Conservation (phyloP, 2,113 vertebrate genomes). For the Monarcha castaneiventris region DNA sequence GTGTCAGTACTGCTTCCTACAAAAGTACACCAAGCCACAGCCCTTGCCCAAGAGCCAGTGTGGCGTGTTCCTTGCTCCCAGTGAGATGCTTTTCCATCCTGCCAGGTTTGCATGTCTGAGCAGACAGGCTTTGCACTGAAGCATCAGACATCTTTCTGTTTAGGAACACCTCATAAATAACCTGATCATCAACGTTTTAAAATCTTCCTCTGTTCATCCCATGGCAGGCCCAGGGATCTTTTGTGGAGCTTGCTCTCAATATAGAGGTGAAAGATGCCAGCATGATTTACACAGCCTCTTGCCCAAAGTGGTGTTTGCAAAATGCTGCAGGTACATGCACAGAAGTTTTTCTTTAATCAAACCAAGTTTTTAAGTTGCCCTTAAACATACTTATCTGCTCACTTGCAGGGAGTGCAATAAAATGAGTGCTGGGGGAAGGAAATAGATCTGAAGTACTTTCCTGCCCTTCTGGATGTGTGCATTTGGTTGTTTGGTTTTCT, state of each 20-base stretch:
- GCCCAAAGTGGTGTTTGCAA: background rate
- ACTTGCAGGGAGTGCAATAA: background rate
- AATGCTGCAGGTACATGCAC: background rate
- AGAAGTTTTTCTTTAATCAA: background rate
- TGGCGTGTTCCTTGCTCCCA: background rate
- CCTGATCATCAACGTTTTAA: accelerated
- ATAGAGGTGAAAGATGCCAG: background rate
- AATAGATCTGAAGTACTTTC: background rate
- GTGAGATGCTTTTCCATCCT: background rate
- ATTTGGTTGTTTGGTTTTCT: background rate
- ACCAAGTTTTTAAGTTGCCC: background rate
- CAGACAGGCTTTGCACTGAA: background rate
- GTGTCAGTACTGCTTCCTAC: background rate
- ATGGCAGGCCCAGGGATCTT: background rate
- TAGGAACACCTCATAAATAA: background rate
- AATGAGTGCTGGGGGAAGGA: background rate
- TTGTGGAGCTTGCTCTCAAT: background rate
- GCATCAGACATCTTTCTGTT: background rate
- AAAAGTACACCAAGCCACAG: background rate
- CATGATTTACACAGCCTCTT: background rate
- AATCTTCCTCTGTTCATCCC: background rate
- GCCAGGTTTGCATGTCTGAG: background rate
- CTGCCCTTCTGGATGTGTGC: background rate
- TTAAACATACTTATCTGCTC: background rate
- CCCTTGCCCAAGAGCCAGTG: accelerated